These are phyloP conservation scores for Nylanderia fulva DNA, from an alignment of 1,140 invertebrate genomes.

Conservation along the genomic window DNA sequence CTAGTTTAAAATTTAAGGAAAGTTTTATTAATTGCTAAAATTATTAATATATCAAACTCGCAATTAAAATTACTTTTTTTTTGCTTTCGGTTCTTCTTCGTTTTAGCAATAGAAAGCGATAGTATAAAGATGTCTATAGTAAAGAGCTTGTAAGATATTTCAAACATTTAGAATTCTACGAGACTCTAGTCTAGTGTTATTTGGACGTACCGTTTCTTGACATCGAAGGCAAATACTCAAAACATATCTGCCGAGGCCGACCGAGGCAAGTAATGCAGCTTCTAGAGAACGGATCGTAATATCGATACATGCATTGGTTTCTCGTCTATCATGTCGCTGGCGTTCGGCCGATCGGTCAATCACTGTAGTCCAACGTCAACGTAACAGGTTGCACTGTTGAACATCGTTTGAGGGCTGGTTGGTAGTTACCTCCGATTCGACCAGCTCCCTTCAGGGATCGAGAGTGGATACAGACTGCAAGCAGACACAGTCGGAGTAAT, in stretches of 20 bases:
- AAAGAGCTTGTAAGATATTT: not conserved
- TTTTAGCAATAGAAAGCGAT: not conserved
- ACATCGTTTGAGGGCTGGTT: conserved; percentile 61
- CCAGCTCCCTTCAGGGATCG: conserved; percentile 35
- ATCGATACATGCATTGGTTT: conserved; percentile 67
- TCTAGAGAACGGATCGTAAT: not conserved
- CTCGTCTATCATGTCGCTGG: conserved; percentile 48
- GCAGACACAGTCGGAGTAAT: conserved; percentile 51
- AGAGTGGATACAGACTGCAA: conserved; percentile 60
- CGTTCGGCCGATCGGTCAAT: conserved; percentile 58
- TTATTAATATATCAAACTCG: not conserved
- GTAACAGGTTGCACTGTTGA: conserved; percentile 79
- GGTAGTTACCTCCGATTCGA: conserved; percentile 54
- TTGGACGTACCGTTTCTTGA: not conserved
- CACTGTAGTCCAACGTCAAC: conserved; percentile 67
- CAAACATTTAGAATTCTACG: not conserved
- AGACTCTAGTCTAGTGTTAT: not conserved
- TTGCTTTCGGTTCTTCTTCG: not conserved
- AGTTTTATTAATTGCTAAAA: not conserved
- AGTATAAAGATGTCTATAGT: not conserved
- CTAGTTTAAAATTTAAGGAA: not conserved
- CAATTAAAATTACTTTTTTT: not conserved
- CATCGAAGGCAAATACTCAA: conserved; percentile 13
- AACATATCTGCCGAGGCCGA: too few relatives aligned
- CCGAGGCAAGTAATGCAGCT: conserved; percentile 3